Percentiles rank a stretch among this genome's conserved stretches.
Evolutionary conservation across 2,888 invertebrate species (phyloP).

Genomic region (Trichopoda pennipes): DNA sequence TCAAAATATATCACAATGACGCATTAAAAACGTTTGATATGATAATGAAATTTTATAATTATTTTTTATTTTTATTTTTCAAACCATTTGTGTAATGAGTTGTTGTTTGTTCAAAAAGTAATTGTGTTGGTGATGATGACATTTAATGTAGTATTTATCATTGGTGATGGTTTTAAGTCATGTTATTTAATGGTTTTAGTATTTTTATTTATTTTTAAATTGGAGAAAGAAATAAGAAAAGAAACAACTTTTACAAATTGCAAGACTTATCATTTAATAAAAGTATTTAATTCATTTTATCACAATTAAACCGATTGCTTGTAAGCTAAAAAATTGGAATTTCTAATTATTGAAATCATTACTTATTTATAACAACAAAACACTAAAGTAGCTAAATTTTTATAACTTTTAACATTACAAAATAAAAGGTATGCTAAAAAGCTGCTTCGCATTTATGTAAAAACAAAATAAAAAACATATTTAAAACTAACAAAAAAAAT

Average conservation of each 20-base stretch:
- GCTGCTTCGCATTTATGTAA: constrained; percentile 61
- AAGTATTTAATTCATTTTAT: constrained; percentile 51
- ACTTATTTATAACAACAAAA: constrained; percentile 33
- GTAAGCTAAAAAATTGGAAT: constrained; percentile 48
- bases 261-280: constrained; percentile 66
- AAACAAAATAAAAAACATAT: constrained; percentile 13
- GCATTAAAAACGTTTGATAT: constrained; percentile 33
- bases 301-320: constrained; percentile 13
- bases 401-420: constrained; percentile 41
- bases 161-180: constrained; percentile 21
- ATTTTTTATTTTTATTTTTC: background rate
- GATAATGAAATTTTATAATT: constrained; percentile 6
- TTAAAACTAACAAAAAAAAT: background rate
- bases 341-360: constrained; percentile 44
- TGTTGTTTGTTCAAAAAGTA: background rate
- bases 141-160: background rate
- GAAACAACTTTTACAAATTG: constrained; percentile 70
- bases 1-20: constrained; percentile 37
- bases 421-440: constrained; percentile 64
- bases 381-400: constrained; percentile 39
- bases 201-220: constrained; percentile 70
- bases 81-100: background rate
- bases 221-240: constrained; percentile 77
- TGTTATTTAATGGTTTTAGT: constrained; percentile 32
- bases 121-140: background rate